Base-by-base conservation (phyloP, 2,888 invertebrate species). In the Scaptodrosophila latifasciaeformis region DNA sequence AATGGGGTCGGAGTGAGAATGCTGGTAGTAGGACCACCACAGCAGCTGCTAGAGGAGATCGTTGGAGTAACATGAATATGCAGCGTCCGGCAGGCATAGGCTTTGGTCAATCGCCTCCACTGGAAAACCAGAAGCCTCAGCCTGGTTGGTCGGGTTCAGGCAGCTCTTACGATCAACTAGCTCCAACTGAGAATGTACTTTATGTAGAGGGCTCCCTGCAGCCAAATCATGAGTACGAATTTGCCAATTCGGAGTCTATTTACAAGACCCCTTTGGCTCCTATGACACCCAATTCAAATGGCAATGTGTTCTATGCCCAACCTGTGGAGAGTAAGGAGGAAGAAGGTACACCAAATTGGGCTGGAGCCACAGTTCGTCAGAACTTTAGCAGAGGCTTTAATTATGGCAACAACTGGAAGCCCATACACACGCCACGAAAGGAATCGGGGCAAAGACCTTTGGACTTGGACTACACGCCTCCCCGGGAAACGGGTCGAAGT, bases 51-150 rank as follows among this genome's bases (percentile, higher is more conserved):
- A 58, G 40, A 3, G 62, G 67, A 2, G 68, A 81, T 56, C 84
- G 86, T 15, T 85, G 85, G 85, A 62, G 72, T 2, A 69, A 62
- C 15, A 86, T 86, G 85, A 78, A 84, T 21, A 72, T 82, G 62
- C 76, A 79, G 1, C 80, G 86, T 2, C 86, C 85, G 0, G 57
- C 72, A 0, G 72, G 76, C n/a, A 49, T 69, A 17, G 80, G 77
- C 1, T 58, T 56, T 13, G 27, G 15, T 2, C 53, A 18, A 17
- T 18, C n/a, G 37, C n/a, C 17, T 21, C 21, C 45, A 19, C 21
- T n/a, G n/a, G 21, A 6, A 52, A 24, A 39, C n/a, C 48, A 59
- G 4, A 40, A 42, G 0, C 19, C 31, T 0, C 18, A 9, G 12
- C 17, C 19, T 10, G 62, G 56, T 21, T 82, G 78, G 82, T 61